phyloP scores from a whole-genome alignment of 2,113 vertebrate genomes.

The Hippoglossus stenolepis region DNA sequence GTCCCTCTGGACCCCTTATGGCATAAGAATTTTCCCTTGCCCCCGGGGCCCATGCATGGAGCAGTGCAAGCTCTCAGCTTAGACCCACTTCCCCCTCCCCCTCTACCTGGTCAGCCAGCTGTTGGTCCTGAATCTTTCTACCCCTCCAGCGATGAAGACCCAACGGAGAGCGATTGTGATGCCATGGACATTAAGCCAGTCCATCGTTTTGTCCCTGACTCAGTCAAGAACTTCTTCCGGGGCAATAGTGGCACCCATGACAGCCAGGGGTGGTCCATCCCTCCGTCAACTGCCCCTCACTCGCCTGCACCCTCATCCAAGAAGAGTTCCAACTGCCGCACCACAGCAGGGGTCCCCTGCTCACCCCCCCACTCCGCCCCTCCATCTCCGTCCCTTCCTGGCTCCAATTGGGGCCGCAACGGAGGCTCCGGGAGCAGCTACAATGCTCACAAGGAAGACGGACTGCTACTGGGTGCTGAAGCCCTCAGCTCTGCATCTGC shows the following conservation, averaged over 20 bases:
- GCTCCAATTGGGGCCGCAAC: slow-evolving; percentile 81
- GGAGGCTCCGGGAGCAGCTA: slow-evolving; percentile 84
- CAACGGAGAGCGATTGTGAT: slow-evolving; percentile 41
- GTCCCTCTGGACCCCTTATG: slow-evolving; percentile 75
- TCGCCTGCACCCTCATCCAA: slow-evolving; percentile 39
- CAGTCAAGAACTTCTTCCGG: slow-evolving; percentile 93
- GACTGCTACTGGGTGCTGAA: slow-evolving; percentile 81
- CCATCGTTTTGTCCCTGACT: slow-evolving; percentile 91
- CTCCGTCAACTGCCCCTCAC: slow-evolving; percentile 33
- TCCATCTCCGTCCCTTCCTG: slow-evolving; percentile 80
- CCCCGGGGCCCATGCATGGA: slow-evolving; percentile 44
- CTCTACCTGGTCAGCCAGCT: slow-evolving; percentile 85
- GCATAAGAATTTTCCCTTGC: slow-evolving; percentile 34
- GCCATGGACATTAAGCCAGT: slow-evolving; percentile 89
- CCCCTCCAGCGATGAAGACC: slow-evolving; percentile 71
- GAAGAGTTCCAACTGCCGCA: slow-evolving; percentile 72
- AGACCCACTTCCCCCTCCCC: slow-evolving; percentile 87
- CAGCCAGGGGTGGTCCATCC: slow-evolving; percentile 69
- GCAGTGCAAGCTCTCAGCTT: slow-evolving; percentile 74
- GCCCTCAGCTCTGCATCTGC: slow-evolving; percentile 78
- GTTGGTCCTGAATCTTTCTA: slow-evolving; percentile 81
- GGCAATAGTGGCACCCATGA: slow-evolving; percentile 74
- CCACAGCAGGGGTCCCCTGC: slow-evolving; percentile 85
- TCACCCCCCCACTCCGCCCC: slow-evolving; percentile 89
- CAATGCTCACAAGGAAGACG: slow-evolving; percentile 79